Evolutionary conservation across 2,113 vertebrate genomes (phyloP), one percentile per base, ranked within the genome.

Genomic region (Gallinago paraguaiae): DNA sequence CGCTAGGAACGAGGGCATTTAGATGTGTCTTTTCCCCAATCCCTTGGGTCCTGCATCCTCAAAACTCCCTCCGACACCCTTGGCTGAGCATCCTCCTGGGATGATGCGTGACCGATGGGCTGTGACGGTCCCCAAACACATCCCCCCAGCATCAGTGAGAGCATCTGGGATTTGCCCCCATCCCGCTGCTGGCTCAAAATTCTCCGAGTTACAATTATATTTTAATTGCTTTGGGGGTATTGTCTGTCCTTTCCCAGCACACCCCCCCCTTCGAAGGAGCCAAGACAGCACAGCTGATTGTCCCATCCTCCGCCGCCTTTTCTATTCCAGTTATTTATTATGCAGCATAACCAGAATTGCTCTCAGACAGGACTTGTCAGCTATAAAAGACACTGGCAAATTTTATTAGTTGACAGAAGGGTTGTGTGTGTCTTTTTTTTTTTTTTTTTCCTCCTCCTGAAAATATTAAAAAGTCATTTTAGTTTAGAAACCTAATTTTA

Each of bases 381-480:
- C 88, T 95, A 17, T 82, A 93, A 85, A 93, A 95, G 91, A 93
- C 83, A 69, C 67, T 81, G 79, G 90, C 71, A 96, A 91, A 91
- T 96, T 87, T 93, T 91, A 96, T 92, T 94, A 95, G 88, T 94
- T 94, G 94, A 91, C 93, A 88, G 92, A 94, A 90, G 86, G 90
- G 59, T 45, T 65, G 39, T 17, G 45, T 39, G 39, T 39, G 39
- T 39, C 41, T 43, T 43, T 43, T 59, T 2, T 10, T 57, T 64
- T 64, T 39, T 50, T 69, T 63, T 8, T 35, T 33, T 11, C 2
- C 43, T 69, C n/a, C 48, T 72, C n/a, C 23, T 82, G 77, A 94
- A 97, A 97, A 96, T 96, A 96, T 97, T 94, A 97, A 96, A 95
- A 96, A 96, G 95, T 82, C 93, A 54, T 94, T 96, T 95, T 93